phyloP scores from a whole-genome alignment of 2,888 invertebrate species.

The Dolichopus griseipennis region DNA sequence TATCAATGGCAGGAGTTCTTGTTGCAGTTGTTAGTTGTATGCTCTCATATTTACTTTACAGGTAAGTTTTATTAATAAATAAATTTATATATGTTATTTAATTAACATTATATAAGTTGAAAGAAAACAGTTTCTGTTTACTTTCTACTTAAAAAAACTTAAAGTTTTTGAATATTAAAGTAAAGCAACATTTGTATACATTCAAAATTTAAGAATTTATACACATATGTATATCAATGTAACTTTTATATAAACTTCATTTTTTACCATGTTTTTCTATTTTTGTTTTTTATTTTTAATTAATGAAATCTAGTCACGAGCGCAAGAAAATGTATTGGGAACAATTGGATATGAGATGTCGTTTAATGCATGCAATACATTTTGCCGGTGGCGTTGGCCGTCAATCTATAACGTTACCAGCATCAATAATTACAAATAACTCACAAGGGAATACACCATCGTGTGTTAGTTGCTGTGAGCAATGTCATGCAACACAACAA shows the following conservation, averaged over 20 bases:
- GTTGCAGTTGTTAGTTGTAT: slow-evolving; percentile 7
- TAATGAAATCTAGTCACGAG: slow-evolving; percentile 7
- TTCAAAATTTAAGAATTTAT: no score
- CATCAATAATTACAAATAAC: neutral
- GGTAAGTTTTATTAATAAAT: neutral
- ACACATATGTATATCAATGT: no score
- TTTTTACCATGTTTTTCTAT: no score
- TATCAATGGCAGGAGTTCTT: slow-evolving; percentile 7
- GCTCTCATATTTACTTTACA: slow-evolving; percentile 7
- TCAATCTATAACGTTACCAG: neutral
- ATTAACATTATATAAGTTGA: no score
- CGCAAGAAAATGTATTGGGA: slow-evolving; percentile 10
- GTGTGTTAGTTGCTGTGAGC: slow-evolving; percentile 8
- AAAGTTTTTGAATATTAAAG: no score
- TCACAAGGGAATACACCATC: neutral
- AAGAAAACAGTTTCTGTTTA: no score
- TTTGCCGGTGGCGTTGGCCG: neutral
- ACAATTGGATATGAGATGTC: slow-evolving; percentile 11
- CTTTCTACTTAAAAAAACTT: no score
- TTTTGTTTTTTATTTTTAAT: neutral
- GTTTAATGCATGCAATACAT: slow-evolving; percentile 11
- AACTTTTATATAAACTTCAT: no score
- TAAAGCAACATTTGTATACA: no score
- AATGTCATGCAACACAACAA: slow-evolving; percentile 4
- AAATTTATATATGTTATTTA: no score